Base-by-base conservation (phyloP, 1,140 invertebrate species). In the Ladona fulva region DNA sequence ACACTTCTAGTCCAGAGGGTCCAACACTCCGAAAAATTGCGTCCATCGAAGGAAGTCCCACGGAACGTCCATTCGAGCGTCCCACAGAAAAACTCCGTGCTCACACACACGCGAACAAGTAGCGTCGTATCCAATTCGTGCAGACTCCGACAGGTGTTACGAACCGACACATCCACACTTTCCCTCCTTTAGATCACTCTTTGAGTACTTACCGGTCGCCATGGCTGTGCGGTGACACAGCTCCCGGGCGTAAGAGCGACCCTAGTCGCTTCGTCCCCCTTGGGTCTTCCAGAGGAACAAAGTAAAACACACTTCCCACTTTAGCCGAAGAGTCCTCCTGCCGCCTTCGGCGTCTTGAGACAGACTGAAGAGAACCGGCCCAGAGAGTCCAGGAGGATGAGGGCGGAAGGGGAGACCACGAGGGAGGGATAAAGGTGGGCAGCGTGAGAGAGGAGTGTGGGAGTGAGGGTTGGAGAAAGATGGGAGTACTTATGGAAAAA, bases 221-320 rank as follows among this genome's bases (percentile, higher is more conserved):
- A 66, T 66, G 52, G 52, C 52, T 66, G 52, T 66, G 52, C 52
- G 52, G 52, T 66, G 52, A 19, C 52, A 66, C 52, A 66, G 52
- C 52, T 66, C 52, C 52, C 52, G 52, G 52, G n/a, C 52, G 52
- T 66, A 19, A 22, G 52, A 66, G 52, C 52, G 52, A 22, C 52
- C 52, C 52, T 12, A 19, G 52, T 22, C 52, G 52, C 52, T 22
- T 66, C 14, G 16, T 66, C 52, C 52, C 52, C 14, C 52, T 16
- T 66, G 16, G 16, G 52, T 66, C 52, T 66, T 3, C 16, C 52
- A 66, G 52, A 16, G 52, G n/a, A 66, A 16, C 52, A 66, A 66
- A 66, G 52, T 19, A 6, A 3, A 3, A 66, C 52, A 66, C 52
- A 66, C 52, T 66, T 66, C 52, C 52, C 52, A 19, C 52, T 66